phyloP scores from a whole-genome alignment of 2,888 invertebrate species.

The Alcis repandata region DNA sequence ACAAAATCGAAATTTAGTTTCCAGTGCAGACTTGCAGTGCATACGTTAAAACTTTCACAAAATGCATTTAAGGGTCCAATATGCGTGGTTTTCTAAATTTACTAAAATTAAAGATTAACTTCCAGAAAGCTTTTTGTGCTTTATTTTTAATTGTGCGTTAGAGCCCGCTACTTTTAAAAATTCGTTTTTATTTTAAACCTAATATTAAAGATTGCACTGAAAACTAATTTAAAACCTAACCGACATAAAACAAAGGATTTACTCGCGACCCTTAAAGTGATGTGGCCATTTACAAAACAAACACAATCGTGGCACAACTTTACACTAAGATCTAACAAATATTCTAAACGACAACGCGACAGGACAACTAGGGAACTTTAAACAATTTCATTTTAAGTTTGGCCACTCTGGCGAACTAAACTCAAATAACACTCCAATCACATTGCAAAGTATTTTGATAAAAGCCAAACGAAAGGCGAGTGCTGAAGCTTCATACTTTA shows the following conservation, averaged over 20 bases:
- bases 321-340: conserved; percentile 56
- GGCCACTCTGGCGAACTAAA: conserved; percentile 53
- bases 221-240: conserved; percentile 44
- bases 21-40: conserved; percentile 59
- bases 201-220: conserved; percentile 51
- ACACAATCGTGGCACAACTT: conserved; percentile 39
- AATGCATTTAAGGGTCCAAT: background rate
- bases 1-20: conserved; percentile 47
- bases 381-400: conserved; percentile 52
- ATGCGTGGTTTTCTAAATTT: conserved; percentile 1
- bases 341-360: conserved; percentile 55
- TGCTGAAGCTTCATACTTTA: conserved; percentile 9
- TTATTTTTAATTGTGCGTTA: conserved; percentile 29
- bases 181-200: conserved; percentile 20
- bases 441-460: conserved; percentile 29
- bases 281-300: conserved; percentile 46
- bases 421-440: conserved; percentile 28
- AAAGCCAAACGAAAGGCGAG: conserved; percentile 42
- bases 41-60: conserved; percentile 11
- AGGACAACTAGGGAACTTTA: conserved; percentile 68
- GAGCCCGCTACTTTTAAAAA: conserved; percentile 13
- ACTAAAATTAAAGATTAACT: conserved; percentile 7
- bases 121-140: conserved; percentile 17
- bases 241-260: conserved; percentile 40
- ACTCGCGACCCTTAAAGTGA: conserved; percentile 61